These are phyloP conservation scores for Pinctada fucata DNA, from an alignment of 2,888 invertebrate genomes.

Conservation along the genomic window DNA sequence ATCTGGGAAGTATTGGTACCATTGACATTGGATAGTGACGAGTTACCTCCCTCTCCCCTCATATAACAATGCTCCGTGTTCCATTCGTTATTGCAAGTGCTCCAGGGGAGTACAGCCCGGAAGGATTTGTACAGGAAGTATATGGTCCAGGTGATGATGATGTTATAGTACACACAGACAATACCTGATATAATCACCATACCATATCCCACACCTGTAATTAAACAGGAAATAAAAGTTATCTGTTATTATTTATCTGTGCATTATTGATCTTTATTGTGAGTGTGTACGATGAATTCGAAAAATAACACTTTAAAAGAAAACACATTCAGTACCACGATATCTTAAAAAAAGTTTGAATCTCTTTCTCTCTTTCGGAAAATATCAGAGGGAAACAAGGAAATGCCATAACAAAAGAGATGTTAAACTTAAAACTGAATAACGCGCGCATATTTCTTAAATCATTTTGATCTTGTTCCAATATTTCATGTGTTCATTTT, in stretches of 20 bases:
- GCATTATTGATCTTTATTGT: background rate
- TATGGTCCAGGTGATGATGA: conserved; percentile 75
- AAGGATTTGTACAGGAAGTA: conserved; percentile 74
- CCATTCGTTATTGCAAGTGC: conserved; percentile 71
- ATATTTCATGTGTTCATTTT: too few relatives aligned
- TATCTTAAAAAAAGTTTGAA: too few relatives aligned
- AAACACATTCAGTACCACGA: too few relatives aligned
- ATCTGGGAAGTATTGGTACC: background rate
- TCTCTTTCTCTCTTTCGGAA: too few relatives aligned
- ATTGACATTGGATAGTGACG: background rate
- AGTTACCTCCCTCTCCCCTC: conserved; percentile 3
- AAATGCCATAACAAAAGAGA: too few relatives aligned
- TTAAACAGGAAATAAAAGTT: too few relatives aligned
- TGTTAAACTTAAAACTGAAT: too few relatives aligned
- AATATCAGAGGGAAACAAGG: too few relatives aligned
- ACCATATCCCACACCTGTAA: conserved; percentile 73
- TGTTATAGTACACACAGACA: conserved; percentile 76
- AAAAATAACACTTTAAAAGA: too few relatives aligned
- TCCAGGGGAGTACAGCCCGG: conserved; percentile 69
- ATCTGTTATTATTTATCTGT: background rate
- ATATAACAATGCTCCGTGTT: conserved; percentile 59
- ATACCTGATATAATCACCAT: conserved; percentile 75
- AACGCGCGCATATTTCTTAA: too few relatives aligned
- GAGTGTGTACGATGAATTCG: too few relatives aligned
- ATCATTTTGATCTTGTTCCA: too few relatives aligned